Percentiles rank a stretch among this genome's conserved stretches.
Conservation (phyloP, 2,797 vertebrate species). For the Neopelma chrysocephalum region DNA sequence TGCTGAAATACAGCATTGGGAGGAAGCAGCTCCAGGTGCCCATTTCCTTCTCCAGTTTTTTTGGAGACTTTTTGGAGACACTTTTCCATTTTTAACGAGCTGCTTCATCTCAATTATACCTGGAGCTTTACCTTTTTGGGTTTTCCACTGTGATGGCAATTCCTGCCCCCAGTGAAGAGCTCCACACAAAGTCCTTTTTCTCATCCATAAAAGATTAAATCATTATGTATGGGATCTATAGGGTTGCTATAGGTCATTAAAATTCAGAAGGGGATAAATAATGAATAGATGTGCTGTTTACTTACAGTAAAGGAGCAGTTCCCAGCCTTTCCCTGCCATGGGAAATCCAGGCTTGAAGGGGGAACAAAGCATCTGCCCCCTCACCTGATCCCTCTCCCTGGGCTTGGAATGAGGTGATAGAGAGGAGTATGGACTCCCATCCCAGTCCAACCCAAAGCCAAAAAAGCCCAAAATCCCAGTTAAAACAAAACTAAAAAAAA, state of each 20-base stretch:
- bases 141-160: not conserved
- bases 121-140: not conserved
- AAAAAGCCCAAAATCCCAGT: not conserved
- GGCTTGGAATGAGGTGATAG: not conserved
- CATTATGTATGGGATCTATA: not conserved
- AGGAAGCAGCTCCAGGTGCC: not conserved
- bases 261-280: conserved; percentile 3
- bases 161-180: not conserved
- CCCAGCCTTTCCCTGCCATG: not conserved
- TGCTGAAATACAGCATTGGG: not conserved
- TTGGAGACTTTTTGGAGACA: not conserved
- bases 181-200: not conserved
- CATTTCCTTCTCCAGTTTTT: not conserved
- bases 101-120: not conserved
- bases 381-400: not conserved
- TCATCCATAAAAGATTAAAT: not conserved
- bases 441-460: not conserved
- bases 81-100: not conserved
- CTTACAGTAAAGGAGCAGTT: not conserved
- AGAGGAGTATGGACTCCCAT: not conserved
- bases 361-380: no score
- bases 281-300: not conserved
- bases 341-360: not conserved
- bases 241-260: not conserved
- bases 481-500: not conserved